Conservation (phyloP, 2,888 invertebrate species). For the Toxonevra muliebris region DNA sequence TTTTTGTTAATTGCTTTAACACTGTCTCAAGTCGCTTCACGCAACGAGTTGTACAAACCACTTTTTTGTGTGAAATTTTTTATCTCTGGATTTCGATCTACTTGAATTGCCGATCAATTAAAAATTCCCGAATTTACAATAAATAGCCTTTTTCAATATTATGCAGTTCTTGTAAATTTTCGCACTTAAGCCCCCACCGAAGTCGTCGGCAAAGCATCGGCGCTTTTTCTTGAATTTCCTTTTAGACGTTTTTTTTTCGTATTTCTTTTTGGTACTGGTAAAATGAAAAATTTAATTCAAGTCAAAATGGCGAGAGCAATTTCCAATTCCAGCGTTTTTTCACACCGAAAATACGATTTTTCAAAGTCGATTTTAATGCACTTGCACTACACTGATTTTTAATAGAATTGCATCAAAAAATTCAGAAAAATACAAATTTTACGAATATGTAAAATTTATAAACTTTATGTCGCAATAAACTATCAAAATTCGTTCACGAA, state of each 20-base stretch:
- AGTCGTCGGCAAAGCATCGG: constrained; percentile 13
- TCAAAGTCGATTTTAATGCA: constrained; percentile 49
- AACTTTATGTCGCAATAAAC: constrained; percentile 42
- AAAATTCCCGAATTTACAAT: neutral
- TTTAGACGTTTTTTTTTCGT: constrained; percentile 31
- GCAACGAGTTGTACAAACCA: too few relatives aligned
- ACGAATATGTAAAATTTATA: constrained; percentile 39
- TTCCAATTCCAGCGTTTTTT: constrained; percentile 56
- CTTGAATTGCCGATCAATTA: too few relatives aligned
- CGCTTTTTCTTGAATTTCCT: constrained; percentile 28
- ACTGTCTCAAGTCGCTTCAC: too few relatives aligned
- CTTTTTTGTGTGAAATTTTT: too few relatives aligned
- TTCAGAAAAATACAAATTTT: constrained; percentile 48
- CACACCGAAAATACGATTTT: constrained; percentile 50
- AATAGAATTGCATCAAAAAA: constrained; percentile 50
- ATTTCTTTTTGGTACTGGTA: constrained; percentile 26
- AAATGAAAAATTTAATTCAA: constrained; percentile 50
- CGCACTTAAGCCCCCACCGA: constrained; percentile 9
- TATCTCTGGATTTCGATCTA: too few relatives aligned
- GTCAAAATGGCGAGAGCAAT: constrained; percentile 61
- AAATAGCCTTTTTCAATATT: neutral
- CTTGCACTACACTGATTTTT: constrained; percentile 52
- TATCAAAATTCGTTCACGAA: constrained; percentile 50
- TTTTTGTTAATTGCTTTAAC: too few relatives aligned
- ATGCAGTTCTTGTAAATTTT: neutral